Conservation (phyloP, 2,113 vertebrate species). For the Seriola rivoliana region DNA sequence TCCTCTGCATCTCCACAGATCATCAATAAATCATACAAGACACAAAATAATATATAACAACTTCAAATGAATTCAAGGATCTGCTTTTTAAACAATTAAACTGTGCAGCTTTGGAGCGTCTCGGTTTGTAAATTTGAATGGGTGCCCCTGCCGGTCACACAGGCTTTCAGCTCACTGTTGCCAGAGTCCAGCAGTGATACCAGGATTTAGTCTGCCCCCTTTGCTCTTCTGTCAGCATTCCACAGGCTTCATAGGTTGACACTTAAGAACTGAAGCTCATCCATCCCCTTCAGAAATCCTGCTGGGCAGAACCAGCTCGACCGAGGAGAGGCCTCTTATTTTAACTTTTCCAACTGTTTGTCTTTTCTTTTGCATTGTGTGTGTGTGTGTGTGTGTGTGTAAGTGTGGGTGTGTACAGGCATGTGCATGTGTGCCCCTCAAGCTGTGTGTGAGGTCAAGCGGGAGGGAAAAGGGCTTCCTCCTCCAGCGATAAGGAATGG, state of each 20-base stretch:
- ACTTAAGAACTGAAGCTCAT: slow-evolving; percentile 62
- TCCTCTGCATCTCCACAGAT: too few relatives aligned
- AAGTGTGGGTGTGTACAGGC: slow-evolving; percentile 15
- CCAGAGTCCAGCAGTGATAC: slow-evolving; percentile 37
- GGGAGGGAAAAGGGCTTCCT: slow-evolving; percentile 45
- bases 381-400: slow-evolving; percentile 40
- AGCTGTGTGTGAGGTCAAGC: slow-evolving; percentile 65
- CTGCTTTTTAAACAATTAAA: neutral
- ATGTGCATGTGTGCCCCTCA: slow-evolving; percentile 35
- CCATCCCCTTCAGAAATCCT: slow-evolving; percentile 65
- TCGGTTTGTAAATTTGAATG: slow-evolving; percentile 15
- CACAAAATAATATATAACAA: too few relatives aligned
- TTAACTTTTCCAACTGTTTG: slow-evolving; percentile 67
- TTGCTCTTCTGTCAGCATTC: slow-evolving; percentile 57
- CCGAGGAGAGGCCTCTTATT: slow-evolving; percentile 58
- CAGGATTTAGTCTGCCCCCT: slow-evolving; percentile 10
- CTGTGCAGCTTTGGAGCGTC: neutral
- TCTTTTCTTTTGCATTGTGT: slow-evolving; percentile 44
- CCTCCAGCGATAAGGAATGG: slow-evolving; percentile 59
- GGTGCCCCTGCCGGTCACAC: neutral
- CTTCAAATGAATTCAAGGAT: neutral
- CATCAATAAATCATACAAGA: too few relatives aligned
- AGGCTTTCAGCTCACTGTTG: slow-evolving; percentile 36
- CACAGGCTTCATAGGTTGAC: slow-evolving; percentile 48
- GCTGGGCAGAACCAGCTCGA: slow-evolving; percentile 54